Base-by-base conservation (phyloP, 23 tunicate species). In the Styela plicata region DNA sequence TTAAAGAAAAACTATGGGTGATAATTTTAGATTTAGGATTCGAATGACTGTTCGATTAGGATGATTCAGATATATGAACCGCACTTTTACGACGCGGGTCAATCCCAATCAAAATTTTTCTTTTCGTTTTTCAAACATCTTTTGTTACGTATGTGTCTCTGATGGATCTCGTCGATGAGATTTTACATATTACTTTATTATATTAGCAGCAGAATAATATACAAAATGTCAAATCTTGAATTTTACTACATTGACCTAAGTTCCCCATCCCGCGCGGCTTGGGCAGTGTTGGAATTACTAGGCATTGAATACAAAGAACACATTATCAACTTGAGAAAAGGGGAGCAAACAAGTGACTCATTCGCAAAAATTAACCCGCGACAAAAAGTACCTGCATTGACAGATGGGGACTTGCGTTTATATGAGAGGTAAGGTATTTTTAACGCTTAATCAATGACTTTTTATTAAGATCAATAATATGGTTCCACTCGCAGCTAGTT, bases 371-470 rank as follows among this genome's bases (percentile, higher is more conserved):
- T 80, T n/a, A 80, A 80, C 22, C 84, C 84, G 62, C n/a, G 74
- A 66, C 73, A 70, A 2, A 64, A 26, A 29, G 84, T 80, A 25
- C 84, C 84, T 31, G 84, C 84, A 33, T 5, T 80, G 18, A 33
- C 13, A n/a, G 63, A 65, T 64, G 84, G 74, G 32, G 84, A 67
- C 74, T 32, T 80, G 20, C 28, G 2, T 13, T 31, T 80, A 19
- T 22, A 52, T 19, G 84, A 80, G 65, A 80, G 84, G 84, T 80
- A 80, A n/a, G n/a, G n/a, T n/a, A n/a, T n/a, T n/a, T n/a, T n/a
- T n/a, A n/a, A n/a, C n/a, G n/a, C n/a, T n/a, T n/a, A n/a, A n/a
- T n/a, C n/a, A n/a, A n/a, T n/a, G n/a, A n/a, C n/a, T n/a, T n/a
- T n/a, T n/a, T n/a, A n/a, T n/a, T n/a, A n/a, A n/a, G n/a, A n/a